Conservation (phyloP, 2,113 vertebrate genomes). For the Pedionomus torquatus region DNA sequence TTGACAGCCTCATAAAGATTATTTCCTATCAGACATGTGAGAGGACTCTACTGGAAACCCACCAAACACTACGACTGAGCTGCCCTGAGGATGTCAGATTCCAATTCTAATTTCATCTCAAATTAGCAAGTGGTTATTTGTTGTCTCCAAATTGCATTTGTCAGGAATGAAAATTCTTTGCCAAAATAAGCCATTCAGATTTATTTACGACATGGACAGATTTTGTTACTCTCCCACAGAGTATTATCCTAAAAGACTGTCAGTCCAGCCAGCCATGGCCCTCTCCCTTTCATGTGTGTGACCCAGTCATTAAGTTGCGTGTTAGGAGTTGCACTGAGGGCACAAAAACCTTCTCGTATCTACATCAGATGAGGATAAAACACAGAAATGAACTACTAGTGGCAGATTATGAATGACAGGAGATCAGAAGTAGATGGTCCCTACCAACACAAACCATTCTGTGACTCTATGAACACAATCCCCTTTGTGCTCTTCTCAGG, state of each 20-base stretch:
- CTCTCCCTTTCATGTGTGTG: neutral
- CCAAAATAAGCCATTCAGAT: constrained; percentile 22
- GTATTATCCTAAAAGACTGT: neutral
- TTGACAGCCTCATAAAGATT: neutral
- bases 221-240: neutral
- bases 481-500: neutral
- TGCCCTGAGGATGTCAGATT: neutral
- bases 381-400: neutral
- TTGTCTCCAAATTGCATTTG: neutral
- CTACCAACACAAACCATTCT: too few relatives aligned
- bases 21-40: neutral
- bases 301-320: neutral
- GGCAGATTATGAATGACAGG: too few relatives aligned
- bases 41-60: neutral
- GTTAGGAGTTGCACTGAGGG: neutral
- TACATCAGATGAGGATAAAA: neutral
- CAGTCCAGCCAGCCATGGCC: neutral
- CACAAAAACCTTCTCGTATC: neutral
- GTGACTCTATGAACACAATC: neutral
- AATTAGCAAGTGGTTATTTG: constrained; percentile 17
- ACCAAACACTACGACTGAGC: neutral
- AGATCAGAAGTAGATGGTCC: too few relatives aligned
- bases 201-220: neutral
- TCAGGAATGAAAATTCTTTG: constrained; percentile 38
- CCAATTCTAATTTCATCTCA: neutral